Evolutionary conservation across 2,797 vertebrate species (phyloP).

Genomic region (Malurus leucopterus): DNA sequence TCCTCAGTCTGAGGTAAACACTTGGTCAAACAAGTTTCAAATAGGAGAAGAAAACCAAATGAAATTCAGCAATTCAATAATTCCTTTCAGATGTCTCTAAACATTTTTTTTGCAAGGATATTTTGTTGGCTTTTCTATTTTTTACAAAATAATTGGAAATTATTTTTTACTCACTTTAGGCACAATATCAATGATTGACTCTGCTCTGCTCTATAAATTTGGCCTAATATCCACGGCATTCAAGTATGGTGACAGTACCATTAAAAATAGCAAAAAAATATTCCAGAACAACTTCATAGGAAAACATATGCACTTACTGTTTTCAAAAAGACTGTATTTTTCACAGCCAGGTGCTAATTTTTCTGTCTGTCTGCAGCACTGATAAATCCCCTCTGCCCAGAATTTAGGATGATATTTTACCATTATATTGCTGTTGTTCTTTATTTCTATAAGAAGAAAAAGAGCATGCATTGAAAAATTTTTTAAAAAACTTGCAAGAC

Average conservation of each 20-base stretch:
- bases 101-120: not conserved
- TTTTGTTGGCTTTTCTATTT: not conserved
- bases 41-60: not conserved
- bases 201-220: not conserved
- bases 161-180: not conserved
- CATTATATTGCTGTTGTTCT: conserved; percentile 80
- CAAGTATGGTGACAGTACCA: not conserved
- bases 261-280: not conserved
- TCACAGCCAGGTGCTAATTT: conserved; percentile 90
- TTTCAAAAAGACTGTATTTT: conserved; percentile 86
- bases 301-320: conserved; percentile 74
- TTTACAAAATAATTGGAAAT: not conserved
- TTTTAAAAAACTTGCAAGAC: not conserved
- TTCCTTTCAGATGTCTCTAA: not conserved
- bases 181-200: not conserved
- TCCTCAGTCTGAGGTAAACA: not conserved
- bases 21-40: not conserved
- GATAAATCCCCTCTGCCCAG: conserved; percentile 89
- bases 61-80: not conserved
- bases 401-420: conserved; percentile 92
- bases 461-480: not conserved
- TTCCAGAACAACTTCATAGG: not conserved
- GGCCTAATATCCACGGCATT: not conserved
- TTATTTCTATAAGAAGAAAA: conserved; percentile 79
- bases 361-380: conserved; percentile 90